These are phyloP conservation scores for Tribolium freemani DNA, from an alignment of 2,888 invertebrate species.

Conservation along the genomic window DNA sequence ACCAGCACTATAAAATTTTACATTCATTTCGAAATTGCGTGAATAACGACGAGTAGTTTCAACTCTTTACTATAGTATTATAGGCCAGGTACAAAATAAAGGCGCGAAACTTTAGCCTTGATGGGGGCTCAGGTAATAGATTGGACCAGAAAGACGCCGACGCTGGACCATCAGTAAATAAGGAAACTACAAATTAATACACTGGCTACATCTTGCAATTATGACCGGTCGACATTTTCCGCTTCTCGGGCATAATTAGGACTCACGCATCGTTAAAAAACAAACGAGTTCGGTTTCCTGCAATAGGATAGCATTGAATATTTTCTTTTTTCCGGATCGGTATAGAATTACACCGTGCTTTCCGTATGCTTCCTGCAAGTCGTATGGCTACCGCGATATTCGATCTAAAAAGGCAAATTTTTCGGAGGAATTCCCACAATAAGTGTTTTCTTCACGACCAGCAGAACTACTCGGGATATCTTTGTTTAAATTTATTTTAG, in stretches of 20 bases:
- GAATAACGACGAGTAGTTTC: conserved; percentile 3
- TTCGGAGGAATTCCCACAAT: too few relatives aligned
- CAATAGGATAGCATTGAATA: conserved; percentile 20
- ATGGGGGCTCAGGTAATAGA: conserved; percentile 21
- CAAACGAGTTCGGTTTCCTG: conserved; percentile 36
- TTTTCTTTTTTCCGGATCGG: conserved; percentile 7
- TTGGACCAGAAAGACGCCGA: conserved; percentile 3
- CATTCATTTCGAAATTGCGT: conserved; percentile 14
- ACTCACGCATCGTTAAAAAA: conserved; percentile 17
- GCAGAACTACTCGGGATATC: too few relatives aligned
- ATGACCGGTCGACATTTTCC: neutral
- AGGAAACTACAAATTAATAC: neutral
- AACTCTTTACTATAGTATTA: conserved; percentile 17
- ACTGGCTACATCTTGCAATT: neutral
- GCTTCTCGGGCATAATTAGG: conserved; percentile 20
- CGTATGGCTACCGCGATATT: conserved; percentile 12
- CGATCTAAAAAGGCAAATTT: too few relatives aligned
- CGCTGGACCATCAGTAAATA: neutral
- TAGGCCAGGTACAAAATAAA: conserved; percentile 11
- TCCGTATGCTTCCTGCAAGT: conserved; percentile 35
- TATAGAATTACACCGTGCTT: conserved; percentile 19
- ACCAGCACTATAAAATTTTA: conserved; percentile 8
- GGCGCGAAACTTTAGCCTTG: conserved; percentile 26
- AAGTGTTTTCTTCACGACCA: too few relatives aligned
- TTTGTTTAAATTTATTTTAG: conserved; percentile 27